phyloP scores from a whole-genome alignment of 2,888 invertebrate species.

The Clepsis dumicolana region DNA sequence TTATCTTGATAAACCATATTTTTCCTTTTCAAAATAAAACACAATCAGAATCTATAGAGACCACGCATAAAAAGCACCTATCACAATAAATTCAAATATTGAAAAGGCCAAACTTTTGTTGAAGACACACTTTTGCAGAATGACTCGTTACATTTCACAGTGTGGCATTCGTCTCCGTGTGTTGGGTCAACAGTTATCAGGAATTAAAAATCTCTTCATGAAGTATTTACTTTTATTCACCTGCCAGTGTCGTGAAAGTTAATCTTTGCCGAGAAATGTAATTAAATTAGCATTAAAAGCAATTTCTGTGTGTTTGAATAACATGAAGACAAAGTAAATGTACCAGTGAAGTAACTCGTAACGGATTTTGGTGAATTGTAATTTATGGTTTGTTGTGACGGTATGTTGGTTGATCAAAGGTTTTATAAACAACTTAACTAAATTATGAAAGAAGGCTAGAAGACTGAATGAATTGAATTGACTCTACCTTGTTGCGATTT shows the following conservation, averaged over 20 bases:
- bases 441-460: no score
- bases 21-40: not conserved
- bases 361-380: constrained; percentile 13
- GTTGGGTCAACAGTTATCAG: constrained; percentile 34
- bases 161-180: constrained; percentile 6
- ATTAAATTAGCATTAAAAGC: constrained; percentile 36
- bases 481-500: no score
- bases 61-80: constrained; percentile 1
- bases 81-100: constrained; percentile 7
- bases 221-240: constrained; percentile 26
- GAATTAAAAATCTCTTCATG: constrained; percentile 28
- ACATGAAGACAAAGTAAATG: constrained; percentile 16
- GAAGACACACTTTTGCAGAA: constrained; percentile 28
- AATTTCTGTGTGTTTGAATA: constrained; percentile 29
- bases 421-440: no score
- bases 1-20: not conserved
- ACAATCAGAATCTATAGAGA: not conserved
- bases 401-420: not conserved
- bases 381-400: constrained; percentile 15
- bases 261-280: constrained; percentile 24
- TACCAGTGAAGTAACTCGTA: constrained; percentile 32
- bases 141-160: constrained; percentile 23
- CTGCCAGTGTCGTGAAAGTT: constrained; percentile 38
- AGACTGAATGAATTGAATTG: no score
- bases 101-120: constrained; percentile 4